Base-by-base conservation (phyloP, 2,888 invertebrate species). In the Diarsia rubi region DNA sequence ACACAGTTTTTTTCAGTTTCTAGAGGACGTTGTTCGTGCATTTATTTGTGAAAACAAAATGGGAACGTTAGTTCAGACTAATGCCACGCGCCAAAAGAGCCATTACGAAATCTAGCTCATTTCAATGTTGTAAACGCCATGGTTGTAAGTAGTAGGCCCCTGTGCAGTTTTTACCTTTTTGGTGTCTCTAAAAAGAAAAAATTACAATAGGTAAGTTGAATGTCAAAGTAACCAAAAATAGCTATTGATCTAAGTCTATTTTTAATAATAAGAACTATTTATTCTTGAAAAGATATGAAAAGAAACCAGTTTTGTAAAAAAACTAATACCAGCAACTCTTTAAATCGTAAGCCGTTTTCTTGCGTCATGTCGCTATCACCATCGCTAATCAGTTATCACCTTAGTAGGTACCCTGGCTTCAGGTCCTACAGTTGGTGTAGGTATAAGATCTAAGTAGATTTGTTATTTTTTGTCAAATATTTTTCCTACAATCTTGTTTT, bases 251-350 rank as follows among this genome's bases (percentile, higher is more conserved):
- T 57, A 54, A 60, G 44, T 57, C 21, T 65, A 31, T 44, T 27
- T 45, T 14, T 24, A 62, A 16, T 52, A 57, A 12, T 69, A 67
- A 14, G 49, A 42, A n/a, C 62, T 14, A 73, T 45, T 65, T 52
- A 57, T 57, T 62, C 24, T 54, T 69, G 31, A 64, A 64, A 14
- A 37, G 81, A 73, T 57, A 91, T 91, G 91, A 89, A 88, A 75
- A 90, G 84, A 81, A 71, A 79, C 63, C 82, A 86, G 54, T 74
- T 59, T 60, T 83, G 77, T 80, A 86, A 86, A 73, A 89, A 88
- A 77, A 81, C 88, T 57, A 88, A 92, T 82, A 78, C 90, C 24
- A 91, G 89, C 65, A 87, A 81, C 24, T 73, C 82, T 44, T 83
- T 79, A 11, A 88, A 86, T 71, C 78, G 90, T 91, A 82, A 88